phyloP scores from a whole-genome alignment of 2,888 invertebrate species.

The Platycheirus albimanus region DNA sequence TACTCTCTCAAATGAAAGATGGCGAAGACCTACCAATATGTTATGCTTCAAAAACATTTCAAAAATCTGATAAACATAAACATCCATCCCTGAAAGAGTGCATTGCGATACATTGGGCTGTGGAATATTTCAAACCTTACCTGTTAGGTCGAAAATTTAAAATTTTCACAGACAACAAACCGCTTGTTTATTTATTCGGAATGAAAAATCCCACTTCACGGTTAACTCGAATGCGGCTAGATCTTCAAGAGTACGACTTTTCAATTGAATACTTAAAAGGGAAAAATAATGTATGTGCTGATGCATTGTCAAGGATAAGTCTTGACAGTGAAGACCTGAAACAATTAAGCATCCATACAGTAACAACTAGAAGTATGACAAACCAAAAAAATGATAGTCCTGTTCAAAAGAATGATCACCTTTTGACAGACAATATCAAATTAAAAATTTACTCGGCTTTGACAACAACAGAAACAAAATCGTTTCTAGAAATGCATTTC shows the following conservation, averaged over 20 bases:
- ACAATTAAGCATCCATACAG: slow-evolving; percentile 2
- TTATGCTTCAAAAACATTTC: slow-evolving; percentile 75
- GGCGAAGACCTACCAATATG: slow-evolving; percentile 75
- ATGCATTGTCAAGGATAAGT: slow-evolving; percentile 5
- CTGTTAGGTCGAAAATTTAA: too few relatives aligned
- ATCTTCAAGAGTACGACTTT: slow-evolving; percentile 77
- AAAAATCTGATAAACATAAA: too few relatives aligned
- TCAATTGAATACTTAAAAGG: slow-evolving; percentile 28
- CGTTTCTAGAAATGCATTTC: neutral
- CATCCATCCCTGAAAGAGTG: too few relatives aligned
- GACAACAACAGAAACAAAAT: neutral
- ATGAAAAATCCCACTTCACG: too few relatives aligned
- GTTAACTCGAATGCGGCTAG: slow-evolving; percentile 76
- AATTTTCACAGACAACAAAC: too few relatives aligned
- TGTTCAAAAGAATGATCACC: too few relatives aligned
- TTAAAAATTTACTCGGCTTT: slow-evolving; percentile 5
- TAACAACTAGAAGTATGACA: slow-evolving; percentile 1
- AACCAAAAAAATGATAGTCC: neutral
- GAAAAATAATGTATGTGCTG: neutral
- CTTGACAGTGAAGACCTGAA: slow-evolving; percentile 6
- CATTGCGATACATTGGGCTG: too few relatives aligned
- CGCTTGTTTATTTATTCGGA: too few relatives aligned
- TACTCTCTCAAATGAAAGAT: slow-evolving; percentile 75
- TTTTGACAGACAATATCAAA: too few relatives aligned
- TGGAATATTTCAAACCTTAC: too few relatives aligned